Conservation (phyloP, 2,113 vertebrate genomes). For the Corythaixoides concolor region DNA sequence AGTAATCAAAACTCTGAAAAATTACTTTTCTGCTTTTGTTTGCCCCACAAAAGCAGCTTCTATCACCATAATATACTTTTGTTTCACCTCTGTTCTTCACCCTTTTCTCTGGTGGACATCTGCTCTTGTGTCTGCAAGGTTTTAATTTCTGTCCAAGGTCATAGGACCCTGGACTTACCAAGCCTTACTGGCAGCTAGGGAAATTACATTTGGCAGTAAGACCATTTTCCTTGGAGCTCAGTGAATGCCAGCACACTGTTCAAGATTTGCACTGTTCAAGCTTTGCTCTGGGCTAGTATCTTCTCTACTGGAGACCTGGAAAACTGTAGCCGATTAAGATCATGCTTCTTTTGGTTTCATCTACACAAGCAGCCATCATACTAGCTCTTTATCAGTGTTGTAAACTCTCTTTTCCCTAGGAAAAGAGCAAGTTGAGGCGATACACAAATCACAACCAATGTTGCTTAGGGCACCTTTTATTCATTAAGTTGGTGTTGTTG, state of each 20-base stretch:
- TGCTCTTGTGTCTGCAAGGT: background rate
- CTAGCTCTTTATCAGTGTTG: background rate
- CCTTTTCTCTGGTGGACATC: background rate
- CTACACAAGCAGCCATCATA: background rate
- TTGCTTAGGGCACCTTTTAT: background rate
- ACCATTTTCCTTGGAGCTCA: background rate
- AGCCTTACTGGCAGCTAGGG: background rate
- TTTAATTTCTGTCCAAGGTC: conserved; percentile 12
- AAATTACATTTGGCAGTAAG: conserved; percentile 27
- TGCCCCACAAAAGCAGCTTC: background rate
- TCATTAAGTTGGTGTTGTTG: background rate
- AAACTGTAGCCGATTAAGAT: background rate
- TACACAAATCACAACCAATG: background rate
- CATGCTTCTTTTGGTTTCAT: background rate
- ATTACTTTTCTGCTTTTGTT: conserved; percentile 17
- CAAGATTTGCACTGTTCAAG: background rate
- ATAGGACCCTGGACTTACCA: background rate
- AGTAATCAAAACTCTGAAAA: conserved; percentile 46
- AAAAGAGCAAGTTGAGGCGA: background rate
- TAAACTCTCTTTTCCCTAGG: background rate
- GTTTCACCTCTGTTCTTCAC: background rate
- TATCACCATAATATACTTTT: background rate
- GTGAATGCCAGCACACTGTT: background rate
- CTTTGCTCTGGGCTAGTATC: background rate
- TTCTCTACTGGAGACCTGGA: background rate